Evolutionary conservation across 1,140 invertebrate genomes (phyloP).

Genomic region (Notospermus geniculatus): DNA sequence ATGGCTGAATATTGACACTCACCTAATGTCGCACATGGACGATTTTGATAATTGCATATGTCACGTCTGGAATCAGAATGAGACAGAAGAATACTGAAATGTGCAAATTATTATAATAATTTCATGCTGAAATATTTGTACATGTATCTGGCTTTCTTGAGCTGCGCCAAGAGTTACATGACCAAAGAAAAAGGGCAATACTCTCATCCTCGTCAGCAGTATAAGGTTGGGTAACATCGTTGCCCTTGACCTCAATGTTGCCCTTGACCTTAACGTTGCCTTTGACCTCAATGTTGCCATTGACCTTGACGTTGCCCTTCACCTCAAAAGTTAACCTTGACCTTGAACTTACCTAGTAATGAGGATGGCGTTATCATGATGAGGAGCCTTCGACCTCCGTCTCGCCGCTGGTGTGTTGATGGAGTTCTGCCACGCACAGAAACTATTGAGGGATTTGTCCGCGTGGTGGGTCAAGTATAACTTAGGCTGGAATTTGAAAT

Average conservation of each 20-base stretch:
- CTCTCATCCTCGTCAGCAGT: too few relatives aligned
- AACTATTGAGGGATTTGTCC: conserved; percentile 75
- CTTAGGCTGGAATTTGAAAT: too few relatives aligned
- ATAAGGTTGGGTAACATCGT: too few relatives aligned
- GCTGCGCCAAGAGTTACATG: too few relatives aligned
- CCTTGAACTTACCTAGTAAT: conserved; percentile 69
- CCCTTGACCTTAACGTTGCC: too few relatives aligned
- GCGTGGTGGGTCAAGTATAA: conserved; percentile 76
- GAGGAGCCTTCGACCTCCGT: conserved; percentile 56
- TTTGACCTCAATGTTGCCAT: neutral
- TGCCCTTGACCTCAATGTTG: neutral
- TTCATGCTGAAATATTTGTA: neutral
- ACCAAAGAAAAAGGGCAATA: too few relatives aligned
- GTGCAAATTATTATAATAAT: too few relatives aligned
- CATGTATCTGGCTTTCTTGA: neutral
- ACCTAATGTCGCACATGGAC: conserved; percentile 72
- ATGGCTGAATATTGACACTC: conserved; percentile 21
- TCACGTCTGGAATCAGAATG: conserved; percentile 64
- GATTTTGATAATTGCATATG: conserved; percentile 73
- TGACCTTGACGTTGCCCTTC: too few relatives aligned
- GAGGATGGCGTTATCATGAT: conserved; percentile 89
- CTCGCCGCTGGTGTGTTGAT: conserved; percentile 65
- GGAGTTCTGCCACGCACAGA: conserved; percentile 80
- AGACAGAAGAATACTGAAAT: conserved; percentile 4
- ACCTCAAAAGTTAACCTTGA: too few relatives aligned